phyloP scores from a whole-genome alignment of 1,140 invertebrate species.

The Nylanderia fulva region DNA sequence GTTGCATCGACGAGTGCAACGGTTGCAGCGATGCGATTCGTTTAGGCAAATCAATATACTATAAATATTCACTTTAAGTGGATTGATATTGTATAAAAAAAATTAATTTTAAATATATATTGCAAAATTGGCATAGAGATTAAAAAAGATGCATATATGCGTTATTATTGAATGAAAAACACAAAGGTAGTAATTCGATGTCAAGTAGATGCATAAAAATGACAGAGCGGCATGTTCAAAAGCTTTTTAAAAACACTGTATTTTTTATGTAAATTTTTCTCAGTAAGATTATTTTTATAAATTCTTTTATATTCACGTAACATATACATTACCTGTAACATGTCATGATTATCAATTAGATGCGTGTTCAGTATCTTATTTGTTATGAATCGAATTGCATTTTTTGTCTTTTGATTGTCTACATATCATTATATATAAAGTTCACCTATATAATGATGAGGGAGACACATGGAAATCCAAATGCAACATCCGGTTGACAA shows the following conservation, averaged over 20 bases:
- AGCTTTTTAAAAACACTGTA: no score
- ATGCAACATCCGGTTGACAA: background rate
- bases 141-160: no score
- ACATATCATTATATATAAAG: background rate
- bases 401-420: background rate
- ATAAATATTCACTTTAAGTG: background rate
- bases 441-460: background rate
- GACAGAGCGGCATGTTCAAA: no score
- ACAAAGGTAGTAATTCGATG: no score
- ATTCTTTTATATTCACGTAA: no score
- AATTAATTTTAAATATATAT: background rate
- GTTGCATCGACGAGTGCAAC: background rate
- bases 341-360: background rate
- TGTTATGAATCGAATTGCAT: no score
- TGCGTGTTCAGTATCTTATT: no score
- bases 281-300: no score
- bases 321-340: background rate
- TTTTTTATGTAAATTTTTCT: no score
- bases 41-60: background rate
- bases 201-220: no score
- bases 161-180: no score
- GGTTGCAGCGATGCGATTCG: slow-evolving; percentile 6
- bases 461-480: background rate
- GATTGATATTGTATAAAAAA: background rate
- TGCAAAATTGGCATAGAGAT: background rate